A percentile compares a stretch with the other conserved stretches of the same genome.
Conservation (phyloP, 2,888 invertebrate genomes). For the Anthrax anthrax region DNA sequence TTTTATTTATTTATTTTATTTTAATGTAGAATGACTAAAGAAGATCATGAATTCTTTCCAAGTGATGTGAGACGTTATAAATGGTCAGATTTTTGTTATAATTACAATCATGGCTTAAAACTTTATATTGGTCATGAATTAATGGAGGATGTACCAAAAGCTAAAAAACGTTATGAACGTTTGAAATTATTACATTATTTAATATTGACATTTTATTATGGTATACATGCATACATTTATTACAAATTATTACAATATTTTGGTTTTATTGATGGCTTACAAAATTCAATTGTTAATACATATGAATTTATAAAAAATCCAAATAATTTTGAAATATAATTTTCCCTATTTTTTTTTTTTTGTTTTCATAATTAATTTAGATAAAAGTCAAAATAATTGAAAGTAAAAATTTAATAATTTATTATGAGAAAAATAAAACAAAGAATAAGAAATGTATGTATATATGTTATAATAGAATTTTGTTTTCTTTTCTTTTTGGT, state of each 20-base stretch:
- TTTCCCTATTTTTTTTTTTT: no score
- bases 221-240: background rate
- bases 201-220: constrained; percentile 2
- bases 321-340: background rate
- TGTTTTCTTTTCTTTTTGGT: no score
- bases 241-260: background rate
- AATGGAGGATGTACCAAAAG: background rate
- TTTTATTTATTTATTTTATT: background rate
- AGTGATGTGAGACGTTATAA: constrained; percentile 11
- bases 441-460: no score
- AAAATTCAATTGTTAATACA: background rate
- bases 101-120: constrained; percentile 2
- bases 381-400: no score
- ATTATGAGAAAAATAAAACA: no score
- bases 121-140: constrained; percentile 1
- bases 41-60: constrained; percentile 16
- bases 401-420: no score
- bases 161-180: background rate
- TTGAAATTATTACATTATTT: constrained; percentile 1
- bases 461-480: no score
- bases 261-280: constrained; percentile 1
- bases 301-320: constrained; percentile 3
- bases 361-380: no score
- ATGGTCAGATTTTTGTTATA: constrained; percentile 8
- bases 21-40: constrained; percentile 12